phyloP scores from a whole-genome alignment of 2,113 vertebrate species.

The Taxidea taxus region DNA sequence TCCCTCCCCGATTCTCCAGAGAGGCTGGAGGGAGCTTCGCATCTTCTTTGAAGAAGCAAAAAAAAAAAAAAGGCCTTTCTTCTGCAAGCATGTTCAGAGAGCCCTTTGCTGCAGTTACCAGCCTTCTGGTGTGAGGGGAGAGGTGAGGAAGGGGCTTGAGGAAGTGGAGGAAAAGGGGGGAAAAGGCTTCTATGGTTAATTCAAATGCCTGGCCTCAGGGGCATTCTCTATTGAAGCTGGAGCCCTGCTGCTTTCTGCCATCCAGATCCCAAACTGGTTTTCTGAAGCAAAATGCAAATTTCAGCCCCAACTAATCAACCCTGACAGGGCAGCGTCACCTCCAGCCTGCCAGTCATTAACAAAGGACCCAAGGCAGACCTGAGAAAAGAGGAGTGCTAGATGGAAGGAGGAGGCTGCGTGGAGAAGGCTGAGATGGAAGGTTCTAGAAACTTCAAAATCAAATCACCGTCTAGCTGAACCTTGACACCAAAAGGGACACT shows the following conservation, averaged over 20 bases:
- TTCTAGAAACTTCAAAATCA: not conserved
- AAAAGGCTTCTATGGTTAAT: not conserved
- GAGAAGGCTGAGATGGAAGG: not conserved
- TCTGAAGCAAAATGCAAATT: constrained; percentile 67
- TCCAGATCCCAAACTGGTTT: constrained; percentile 20
- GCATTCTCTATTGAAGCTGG: not conserved
- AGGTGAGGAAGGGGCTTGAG: constrained; percentile 4
- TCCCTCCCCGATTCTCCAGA: constrained; percentile 39
- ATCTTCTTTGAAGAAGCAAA: constrained; percentile 55
- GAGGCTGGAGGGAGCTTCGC: constrained; percentile 43
- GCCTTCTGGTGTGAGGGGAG: not conserved
- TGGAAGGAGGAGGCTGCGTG: not conserved
- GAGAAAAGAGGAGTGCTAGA: not conserved
- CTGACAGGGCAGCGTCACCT: not conserved
- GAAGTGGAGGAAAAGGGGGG: not conserved
- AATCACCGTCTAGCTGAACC: not conserved
- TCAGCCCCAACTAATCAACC: constrained; percentile 52
- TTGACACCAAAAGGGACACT: constrained; percentile 22
- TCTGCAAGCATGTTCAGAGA: constrained; percentile 26
- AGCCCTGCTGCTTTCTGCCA: constrained; percentile 33
- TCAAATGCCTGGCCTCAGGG: not conserved
- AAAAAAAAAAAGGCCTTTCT: not conserved
- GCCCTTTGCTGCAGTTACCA: constrained; percentile 17
- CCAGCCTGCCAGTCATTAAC: constrained; percentile 42
- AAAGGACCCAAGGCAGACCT: constrained; percentile 10